Evolutionary conservation across 1,140 invertebrate species (phyloP).

Genomic region (Pomacea maculata): DNA sequence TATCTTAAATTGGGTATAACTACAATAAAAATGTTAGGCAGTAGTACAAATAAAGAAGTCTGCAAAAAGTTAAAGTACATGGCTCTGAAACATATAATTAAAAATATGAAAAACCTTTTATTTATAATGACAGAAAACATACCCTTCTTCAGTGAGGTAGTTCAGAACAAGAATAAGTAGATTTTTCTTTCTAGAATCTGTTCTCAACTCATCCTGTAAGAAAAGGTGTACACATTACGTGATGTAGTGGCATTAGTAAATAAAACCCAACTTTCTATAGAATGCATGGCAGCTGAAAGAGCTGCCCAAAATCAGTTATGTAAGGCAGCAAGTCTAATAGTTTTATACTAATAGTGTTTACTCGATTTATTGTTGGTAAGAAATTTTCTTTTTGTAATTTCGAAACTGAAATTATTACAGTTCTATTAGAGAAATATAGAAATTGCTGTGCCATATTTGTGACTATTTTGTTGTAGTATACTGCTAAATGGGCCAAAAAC

Average conservation of each 20-base stretch:
- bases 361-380: neutral
- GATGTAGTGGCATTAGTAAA: neutral
- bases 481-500: neutral
- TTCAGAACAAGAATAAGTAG: constrained; percentile 81
- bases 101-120: constrained; percentile 18
- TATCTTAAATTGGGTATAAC: no score
- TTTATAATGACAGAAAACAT: constrained; percentile 29
- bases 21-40: neutral
- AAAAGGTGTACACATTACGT: neutral
- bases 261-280: constrained; percentile 4
- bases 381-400: neutral
- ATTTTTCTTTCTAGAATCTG: constrained; percentile 75
- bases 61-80: neutral
- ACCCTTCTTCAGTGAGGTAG: constrained; percentile 80
- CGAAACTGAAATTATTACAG: neutral
- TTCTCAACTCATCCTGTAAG: constrained; percentile 68
- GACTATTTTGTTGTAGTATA: neutral
- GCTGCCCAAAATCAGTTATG: neutral
- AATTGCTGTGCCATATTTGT: no score
- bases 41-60: neutral
- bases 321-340: neutral
- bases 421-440: no score
- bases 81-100: neutral
- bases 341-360: neutral
- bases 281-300: no score